Evolutionary conservation across 2,888 invertebrate genomes (phyloP).

Genomic region (Stenodera caucasica): DNA sequence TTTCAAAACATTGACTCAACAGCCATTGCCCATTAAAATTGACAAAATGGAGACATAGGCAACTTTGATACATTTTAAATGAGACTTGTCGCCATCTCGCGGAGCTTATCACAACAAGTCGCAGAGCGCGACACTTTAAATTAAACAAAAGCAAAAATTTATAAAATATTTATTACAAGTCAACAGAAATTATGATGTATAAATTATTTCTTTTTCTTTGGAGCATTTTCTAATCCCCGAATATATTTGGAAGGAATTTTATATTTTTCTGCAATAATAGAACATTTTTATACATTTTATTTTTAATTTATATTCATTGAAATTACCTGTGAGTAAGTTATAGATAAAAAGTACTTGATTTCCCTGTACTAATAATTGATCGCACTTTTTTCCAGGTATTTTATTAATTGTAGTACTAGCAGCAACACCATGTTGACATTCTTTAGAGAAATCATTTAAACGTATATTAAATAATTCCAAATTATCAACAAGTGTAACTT

Average conservation of each 20-base stretch:
- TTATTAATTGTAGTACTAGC: conserved; percentile 82
- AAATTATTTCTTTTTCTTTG: conserved; percentile 66
- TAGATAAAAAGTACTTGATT: conserved; percentile 71
- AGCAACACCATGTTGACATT: conserved; percentile 82
- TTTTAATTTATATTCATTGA: not conserved
- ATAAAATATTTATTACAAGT: no score
- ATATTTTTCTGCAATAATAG: conserved; percentile 68
- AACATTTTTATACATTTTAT: conserved; percentile 13
- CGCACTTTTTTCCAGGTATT: conserved; percentile 69
- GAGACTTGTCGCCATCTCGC: no score
- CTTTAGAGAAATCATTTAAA: conserved; percentile 74
- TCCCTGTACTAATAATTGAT: conserved; percentile 86
- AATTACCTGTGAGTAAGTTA: conserved; percentile 48
- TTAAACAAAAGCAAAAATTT: no score
- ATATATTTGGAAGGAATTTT: conserved; percentile 75
- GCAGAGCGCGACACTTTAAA: no score
- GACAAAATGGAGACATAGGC: no score
- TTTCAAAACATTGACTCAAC: not conserved
- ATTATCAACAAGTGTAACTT: conserved; percentile 89
- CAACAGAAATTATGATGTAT: not conserved
- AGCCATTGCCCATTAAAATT: not conserved
- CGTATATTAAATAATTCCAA: conserved; percentile 85
- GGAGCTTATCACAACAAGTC: no score
- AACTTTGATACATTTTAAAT: no score
- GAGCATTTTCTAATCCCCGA: conserved; percentile 74